phyloP scores from a whole-genome alignment of 2,888 invertebrate species.

The Callyntrura sp. region DNA sequence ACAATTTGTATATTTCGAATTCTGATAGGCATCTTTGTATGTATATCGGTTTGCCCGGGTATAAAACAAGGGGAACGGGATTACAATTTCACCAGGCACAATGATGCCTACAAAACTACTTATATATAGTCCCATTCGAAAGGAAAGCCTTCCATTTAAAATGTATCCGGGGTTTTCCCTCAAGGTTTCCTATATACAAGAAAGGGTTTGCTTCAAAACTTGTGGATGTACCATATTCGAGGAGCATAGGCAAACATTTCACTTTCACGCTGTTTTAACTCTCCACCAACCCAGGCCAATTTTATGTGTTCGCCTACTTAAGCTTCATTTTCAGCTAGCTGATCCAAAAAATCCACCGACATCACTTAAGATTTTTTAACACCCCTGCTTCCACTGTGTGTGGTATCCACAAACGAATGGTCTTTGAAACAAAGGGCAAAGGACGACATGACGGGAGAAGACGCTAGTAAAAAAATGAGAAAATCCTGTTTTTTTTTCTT shows the following conservation, averaged over 20 bases:
- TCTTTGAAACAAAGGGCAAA: neutral
- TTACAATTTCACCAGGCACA: too few species aligned
- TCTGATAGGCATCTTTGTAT: neutral
- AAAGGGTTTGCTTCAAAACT: neutral
- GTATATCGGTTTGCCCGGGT: neutral
- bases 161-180: too few species aligned
- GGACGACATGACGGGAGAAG: neutral
- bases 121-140: too few species aligned
- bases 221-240: neutral
- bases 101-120: too few species aligned
- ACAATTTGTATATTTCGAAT: neutral
- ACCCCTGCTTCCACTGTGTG: neutral
- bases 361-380: conserved; percentile 39
- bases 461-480: neutral
- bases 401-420: neutral
- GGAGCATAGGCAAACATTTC: conserved; percentile 64
- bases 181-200: neutral
- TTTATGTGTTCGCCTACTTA: conserved; percentile 88
- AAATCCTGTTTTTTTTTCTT: too few species aligned
- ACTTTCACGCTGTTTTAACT: conserved; percentile 75
- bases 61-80: neutral
- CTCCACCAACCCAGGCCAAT: conserved; percentile 82
- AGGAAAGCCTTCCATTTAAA: too few species aligned
- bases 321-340: conserved; percentile 88
- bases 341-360: conserved; percentile 88